Percentiles rank a stretch among this genome's conserved stretches.
phyloP scores from a whole-genome alignment of 2,888 invertebrate species.

The Drosophila siamana region DNA sequence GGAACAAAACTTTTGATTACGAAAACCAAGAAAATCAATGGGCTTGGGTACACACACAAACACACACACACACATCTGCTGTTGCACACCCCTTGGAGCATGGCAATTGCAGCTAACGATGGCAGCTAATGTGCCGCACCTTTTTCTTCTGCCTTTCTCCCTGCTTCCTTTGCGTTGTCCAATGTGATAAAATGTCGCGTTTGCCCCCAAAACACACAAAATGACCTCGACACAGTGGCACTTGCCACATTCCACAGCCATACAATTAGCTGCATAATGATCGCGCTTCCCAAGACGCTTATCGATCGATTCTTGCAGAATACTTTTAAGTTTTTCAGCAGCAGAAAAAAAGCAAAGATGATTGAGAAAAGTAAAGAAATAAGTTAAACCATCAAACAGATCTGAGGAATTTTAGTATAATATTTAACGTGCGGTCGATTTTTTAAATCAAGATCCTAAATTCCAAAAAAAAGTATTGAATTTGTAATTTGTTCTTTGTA shows the following conservation, averaged over 20 bases:
- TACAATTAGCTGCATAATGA: conserved; percentile 33
- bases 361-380: too few species aligned
- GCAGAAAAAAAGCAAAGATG: too few species aligned
- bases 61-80: neutral
- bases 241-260: conserved; percentile 7
- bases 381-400: too few species aligned
- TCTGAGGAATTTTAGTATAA: too few species aligned
- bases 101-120: conserved; percentile 30
- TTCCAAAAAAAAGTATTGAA: too few species aligned
- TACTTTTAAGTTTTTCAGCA: too few species aligned
- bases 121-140: conserved; percentile 42
- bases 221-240: conserved; percentile 41
- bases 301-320: neutral
- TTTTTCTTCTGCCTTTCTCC: neutral
- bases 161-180: conserved; percentile 43
- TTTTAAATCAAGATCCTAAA: too few species aligned
- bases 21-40: conserved; percentile 77
- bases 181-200: conserved; percentile 48
- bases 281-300: neutral
- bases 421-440: too few species aligned
- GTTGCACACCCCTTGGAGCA: neutral
- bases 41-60: conserved; percentile 27
- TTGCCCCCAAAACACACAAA: conserved; percentile 39
- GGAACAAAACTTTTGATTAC: conserved; percentile 77
- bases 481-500: too few species aligned